Evolutionary conservation across 2,797 vertebrate species (phyloP).

Genomic region (Peromyscus aztecus): DNA sequence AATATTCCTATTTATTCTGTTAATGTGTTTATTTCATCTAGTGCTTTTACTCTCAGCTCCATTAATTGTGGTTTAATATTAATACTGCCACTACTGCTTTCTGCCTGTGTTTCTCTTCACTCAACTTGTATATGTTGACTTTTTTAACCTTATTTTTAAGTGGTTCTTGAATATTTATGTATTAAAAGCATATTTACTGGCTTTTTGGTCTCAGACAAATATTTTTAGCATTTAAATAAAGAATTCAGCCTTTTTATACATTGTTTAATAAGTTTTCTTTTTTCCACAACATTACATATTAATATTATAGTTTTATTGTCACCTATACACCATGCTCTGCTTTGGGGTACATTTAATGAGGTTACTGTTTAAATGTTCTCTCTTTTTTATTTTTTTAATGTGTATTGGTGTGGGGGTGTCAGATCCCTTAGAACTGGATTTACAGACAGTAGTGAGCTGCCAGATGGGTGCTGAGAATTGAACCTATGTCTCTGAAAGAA

Average conservation of each 20-base stretch:
- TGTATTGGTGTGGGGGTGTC: not conserved
- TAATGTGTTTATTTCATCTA: conserved; percentile 54
- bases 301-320: not conserved
- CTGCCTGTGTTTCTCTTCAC: not conserved
- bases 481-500: not conserved
- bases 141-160: conserved; percentile 42
- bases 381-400: not conserved
- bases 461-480: not conserved
- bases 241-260: not conserved
- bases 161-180: not conserved
- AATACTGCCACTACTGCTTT: not conserved
- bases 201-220: not conserved
- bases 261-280: conserved; percentile 19
- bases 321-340: not conserved
- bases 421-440: not conserved
- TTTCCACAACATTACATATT: not conserved
- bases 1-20: conserved; percentile 47
- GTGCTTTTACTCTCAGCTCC: not conserved
- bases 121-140: not conserved
- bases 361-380: not conserved
- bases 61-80: conserved; percentile 57
- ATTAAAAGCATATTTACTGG: not conserved
- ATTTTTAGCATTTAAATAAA: conserved; percentile 6
- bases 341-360: not conserved
- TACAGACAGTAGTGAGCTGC: not conserved